Percentiles rank a stretch among this genome's conserved stretches.
These are phyloP conservation scores for Clarias batrachus DNA, from an alignment of 2,113 vertebrate genomes.

Conservation along the genomic window DNA sequence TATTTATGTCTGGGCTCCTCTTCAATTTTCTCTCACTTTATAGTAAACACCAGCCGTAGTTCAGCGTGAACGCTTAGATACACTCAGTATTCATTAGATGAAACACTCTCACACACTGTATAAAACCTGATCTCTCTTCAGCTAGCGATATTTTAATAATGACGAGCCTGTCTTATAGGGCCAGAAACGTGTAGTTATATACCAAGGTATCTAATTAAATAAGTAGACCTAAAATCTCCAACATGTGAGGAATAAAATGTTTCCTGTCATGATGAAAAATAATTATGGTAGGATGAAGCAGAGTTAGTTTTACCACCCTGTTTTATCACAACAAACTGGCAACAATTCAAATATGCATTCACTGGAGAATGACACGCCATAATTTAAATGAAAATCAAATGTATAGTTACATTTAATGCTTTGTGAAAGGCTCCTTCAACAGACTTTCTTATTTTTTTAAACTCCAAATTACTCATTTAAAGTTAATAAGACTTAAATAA, in stretches of 20 bases:
- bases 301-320: background rate
- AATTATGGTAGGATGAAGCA: background rate
- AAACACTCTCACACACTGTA: background rate
- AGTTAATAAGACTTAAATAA: background rate
- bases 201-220: background rate
- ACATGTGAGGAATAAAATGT: background rate
- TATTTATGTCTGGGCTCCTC: constrained; percentile 21
- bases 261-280: background rate
- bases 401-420: background rate
- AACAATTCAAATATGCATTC: background rate
- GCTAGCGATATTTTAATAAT: background rate
- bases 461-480: no score
- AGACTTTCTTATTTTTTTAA: background rate
- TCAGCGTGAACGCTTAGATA: background rate
- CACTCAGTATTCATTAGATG: constrained; percentile 4
- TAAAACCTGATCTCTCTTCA: background rate
- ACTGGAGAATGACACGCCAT: no score
- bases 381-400: no score
- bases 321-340: background rate
- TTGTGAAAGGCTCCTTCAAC: background rate
- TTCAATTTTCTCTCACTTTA: constrained; percentile 26
- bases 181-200: background rate
- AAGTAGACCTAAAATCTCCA: background rate
- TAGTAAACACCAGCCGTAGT: constrained; percentile 5
- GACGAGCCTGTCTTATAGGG: background rate